Base-by-base conservation (phyloP, 2,888 invertebrate species). In the Synergus gifuensis region DNA sequence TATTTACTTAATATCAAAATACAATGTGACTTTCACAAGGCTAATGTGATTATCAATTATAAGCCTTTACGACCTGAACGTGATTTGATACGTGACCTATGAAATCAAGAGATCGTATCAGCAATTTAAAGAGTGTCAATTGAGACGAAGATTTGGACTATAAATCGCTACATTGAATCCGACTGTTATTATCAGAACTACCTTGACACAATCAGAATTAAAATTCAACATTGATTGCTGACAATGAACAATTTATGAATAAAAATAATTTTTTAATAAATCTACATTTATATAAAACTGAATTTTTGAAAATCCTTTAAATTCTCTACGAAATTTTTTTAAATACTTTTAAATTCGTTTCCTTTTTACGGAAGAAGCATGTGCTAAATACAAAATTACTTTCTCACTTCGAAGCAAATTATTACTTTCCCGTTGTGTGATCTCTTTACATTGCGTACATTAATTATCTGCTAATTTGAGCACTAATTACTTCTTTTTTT, bases 51-150 rank as follows among this genome's bases (percentile, higher is more conserved):
- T 73, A 54, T 54, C 54, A 73, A 49, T 54, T 73, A 49, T 54
- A 49, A 4, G 2, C n/a, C 49, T 36, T 73, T 54, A 73, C 54
- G 46, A 73, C 28, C 54, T 73, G 54, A 36, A 40, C 73, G 40
- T 73, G 40, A 73, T 73, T 73, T 73, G 54, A 54, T 54, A 54
- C 73, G 54, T 73, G 73, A 73, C 73, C 73, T 54, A 11, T 73
- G 73, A 36, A 73, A 54, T 73, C n/a, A 28, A 73, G n/a, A 73
- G 73, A 54, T 73, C 73, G 73, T 73, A 73, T 73, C 54, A 73
- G 54, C 54, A 73, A 54, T 69, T 69, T 36, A 12, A 63, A 69
- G 73, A 73, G 54, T 73, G 28, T 73, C 69, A 73, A 49, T 73
- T 73, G 36, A 49, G 36, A 44, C n/a, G 8, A 54, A 49, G 46